These are phyloP conservation scores for Okamejei kenojei DNA, from an alignment of 2,797 vertebrate species.

Conservation along the genomic window DNA sequence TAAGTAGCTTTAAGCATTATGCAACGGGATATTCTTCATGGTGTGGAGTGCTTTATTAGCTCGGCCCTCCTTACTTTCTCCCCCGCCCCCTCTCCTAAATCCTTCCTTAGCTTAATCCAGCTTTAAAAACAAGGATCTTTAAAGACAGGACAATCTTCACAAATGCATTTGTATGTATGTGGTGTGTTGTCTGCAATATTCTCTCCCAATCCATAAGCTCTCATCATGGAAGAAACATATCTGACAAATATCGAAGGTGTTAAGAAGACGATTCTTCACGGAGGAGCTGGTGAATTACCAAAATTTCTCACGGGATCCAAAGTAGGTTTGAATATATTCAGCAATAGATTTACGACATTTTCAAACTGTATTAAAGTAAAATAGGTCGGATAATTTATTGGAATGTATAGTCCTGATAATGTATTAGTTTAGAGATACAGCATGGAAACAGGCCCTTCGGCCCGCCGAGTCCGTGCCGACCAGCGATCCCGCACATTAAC, in stretches of 20 bases:
- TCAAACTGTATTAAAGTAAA: not conserved
- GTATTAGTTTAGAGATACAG: not conserved
- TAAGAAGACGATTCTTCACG: slow-evolving; percentile 76
- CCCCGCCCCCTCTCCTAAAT: too few relatives aligned
- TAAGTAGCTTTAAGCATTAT: not conserved
- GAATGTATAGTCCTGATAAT: not conserved
- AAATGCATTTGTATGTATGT: not conserved
- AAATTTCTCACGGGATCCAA: slow-evolving; percentile 67
- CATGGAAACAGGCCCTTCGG: too few relatives aligned
- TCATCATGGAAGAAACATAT: slow-evolving; percentile 62
- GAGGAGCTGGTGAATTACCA: slow-evolving; percentile 66
- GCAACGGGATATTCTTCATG: not conserved
- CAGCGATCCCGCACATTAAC: too few relatives aligned
- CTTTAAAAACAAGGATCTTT: not conserved
- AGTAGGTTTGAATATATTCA: slow-evolving; percentile 51
- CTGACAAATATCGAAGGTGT: slow-evolving; percentile 69
- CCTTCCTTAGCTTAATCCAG: not conserved
- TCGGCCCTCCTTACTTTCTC: not conserved
- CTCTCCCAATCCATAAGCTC: not conserved
- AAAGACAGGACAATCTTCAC: not conserved
- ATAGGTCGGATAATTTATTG: not conserved
- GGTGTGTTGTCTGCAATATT: too few relatives aligned
- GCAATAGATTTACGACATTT: not conserved
- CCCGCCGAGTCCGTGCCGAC: too few relatives aligned
- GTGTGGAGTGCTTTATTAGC: not conserved